A percentile compares a stretch with the other conserved stretches of the same genome.
These are phyloP conservation scores for Saturnia japonica DNA, from an alignment of 2,888 invertebrate genomes.

Conservation along the genomic window DNA sequence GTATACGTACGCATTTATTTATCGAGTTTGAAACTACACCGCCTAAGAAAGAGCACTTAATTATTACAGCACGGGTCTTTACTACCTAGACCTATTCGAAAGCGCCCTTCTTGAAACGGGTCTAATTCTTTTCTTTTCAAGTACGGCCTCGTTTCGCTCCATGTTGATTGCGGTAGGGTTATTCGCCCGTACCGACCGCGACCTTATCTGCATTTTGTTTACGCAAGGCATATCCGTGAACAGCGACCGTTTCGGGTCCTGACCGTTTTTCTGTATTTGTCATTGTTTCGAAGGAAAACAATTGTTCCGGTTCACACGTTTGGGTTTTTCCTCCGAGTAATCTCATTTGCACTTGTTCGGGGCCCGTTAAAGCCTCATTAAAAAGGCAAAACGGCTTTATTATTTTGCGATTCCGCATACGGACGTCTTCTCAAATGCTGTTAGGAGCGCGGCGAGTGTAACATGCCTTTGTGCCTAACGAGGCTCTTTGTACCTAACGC, in stretches of 20 bases:
- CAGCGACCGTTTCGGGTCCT: constrained; percentile 1
- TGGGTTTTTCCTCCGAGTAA: constrained; percentile 33
- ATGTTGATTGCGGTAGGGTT: constrained; percentile 62
- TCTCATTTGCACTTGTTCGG: constrained; percentile 39
- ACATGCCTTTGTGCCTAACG: constrained; percentile 48
- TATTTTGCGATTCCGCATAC: constrained; percentile 51
- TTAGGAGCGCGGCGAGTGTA: constrained; percentile 37
- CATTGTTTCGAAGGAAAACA: constrained; percentile 30
- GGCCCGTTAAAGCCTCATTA: constrained; percentile 51
- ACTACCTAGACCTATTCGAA: constrained; percentile 61
- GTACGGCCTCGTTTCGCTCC: constrained; percentile 58
- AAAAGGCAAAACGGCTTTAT: constrained; percentile 53
- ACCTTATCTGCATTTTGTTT: constrained; percentile 62
- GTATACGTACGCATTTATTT: too few relatives aligned
- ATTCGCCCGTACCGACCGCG: constrained; percentile 53
- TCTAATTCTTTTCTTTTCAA: constrained; percentile 79
- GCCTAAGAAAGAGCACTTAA: constrained; percentile 56
- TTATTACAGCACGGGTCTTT: constrained; percentile 60
- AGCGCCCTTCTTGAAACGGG: constrained; percentile 71
- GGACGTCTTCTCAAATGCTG: constrained; percentile 38
- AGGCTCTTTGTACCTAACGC: constrained; percentile 35
- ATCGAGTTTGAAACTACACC: background rate
- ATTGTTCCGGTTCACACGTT: constrained; percentile 36
- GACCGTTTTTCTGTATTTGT: constrained; percentile 26
- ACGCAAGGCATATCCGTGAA: constrained; percentile 43